Base-by-base conservation (phyloP, 92 coral and sea anemone species). In the Blastomussa wellsi region DNA sequence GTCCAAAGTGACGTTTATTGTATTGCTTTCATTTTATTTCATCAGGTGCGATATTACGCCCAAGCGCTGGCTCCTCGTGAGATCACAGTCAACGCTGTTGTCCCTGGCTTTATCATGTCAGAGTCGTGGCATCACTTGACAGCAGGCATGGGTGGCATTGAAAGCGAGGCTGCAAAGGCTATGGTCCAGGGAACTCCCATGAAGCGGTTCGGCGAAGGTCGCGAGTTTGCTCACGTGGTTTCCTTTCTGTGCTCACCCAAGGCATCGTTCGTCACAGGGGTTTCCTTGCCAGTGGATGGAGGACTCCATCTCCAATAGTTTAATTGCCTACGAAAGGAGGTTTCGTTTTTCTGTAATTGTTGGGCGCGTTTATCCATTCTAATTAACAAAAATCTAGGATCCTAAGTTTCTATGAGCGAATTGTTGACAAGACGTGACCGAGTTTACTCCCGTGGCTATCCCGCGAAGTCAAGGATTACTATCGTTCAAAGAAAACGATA, bases 51-150 rank as follows among this genome's bases (percentile, higher is more conserved):
- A 15, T 93, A 93, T 81, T 93, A 93, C 77, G 96, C 96, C 52
- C 94, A 91, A 73, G 91, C 86, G 76, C 92, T 93, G 72, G 96
- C 94, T 26, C 94, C 94, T 33, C 92, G 94, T 7, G 91, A 92
- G 15, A 93, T 93, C 87, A 93, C 96, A 26, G 96, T 93, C 36
- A 93, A 93, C 41, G 96, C 92, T 4, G 88, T 93, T 82, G 91
- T 93, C 49, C 96, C 96, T 29, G 96, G 96, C 42, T 93, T 88
- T 72, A 82, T 93, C 62, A 79, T 93, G 90, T 93, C 96, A 1
- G 96, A 93, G 41, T 94, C 96, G 14, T 93, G 96, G 96, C 90
- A 86, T 83, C 85, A 87, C 57, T 85, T 93, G 96, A 83, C 96
- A 2, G 90, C 83, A 29, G 49, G 87, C 7, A 69, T 83, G 79